These are phyloP conservation scores for Dryoscopus gambensis DNA, from an alignment of 2,113 vertebrate genomes.

Conservation along the genomic window DNA sequence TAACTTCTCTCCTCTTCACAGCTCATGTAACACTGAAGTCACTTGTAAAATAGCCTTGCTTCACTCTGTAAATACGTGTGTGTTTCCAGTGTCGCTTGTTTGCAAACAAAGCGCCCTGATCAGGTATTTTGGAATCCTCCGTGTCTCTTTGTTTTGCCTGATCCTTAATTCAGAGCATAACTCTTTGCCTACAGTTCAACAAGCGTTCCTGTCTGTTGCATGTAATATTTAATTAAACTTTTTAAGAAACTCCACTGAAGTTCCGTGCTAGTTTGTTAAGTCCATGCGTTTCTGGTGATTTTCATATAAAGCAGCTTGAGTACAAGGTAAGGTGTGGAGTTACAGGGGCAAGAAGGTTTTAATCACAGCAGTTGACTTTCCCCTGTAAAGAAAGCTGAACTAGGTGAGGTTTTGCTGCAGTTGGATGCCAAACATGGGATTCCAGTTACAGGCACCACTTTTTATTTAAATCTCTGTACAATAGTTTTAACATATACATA, in stretches of 20 bases:
- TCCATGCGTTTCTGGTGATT: neutral
- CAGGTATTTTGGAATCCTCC: neutral
- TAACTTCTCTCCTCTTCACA: neutral
- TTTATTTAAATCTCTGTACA: slow-evolving; percentile 9
- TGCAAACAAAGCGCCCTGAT: neutral
- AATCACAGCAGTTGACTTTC: rapidly evolving
- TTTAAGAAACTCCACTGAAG: neutral
- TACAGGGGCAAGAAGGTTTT: rapidly evolving
- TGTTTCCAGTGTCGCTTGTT: neutral
- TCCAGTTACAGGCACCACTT: neutral
- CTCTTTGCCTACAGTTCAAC: neutral
- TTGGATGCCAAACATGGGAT: neutral
- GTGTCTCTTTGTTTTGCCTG: rapidly evolving
- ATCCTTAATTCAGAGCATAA: neutral
- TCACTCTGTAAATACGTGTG: slow-evolving; percentile 1
- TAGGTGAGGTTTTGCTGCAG: neutral
- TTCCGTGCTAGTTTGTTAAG: neutral
- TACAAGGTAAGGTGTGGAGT: neutral
- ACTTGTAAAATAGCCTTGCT: neutral
- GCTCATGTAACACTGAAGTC: neutral
- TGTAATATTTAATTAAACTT: slow-evolving; percentile 50
- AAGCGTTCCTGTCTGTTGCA: neutral
- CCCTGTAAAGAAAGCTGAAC: neutral
- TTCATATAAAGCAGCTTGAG: rapidly evolving
- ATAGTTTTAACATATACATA: neutral